These are phyloP conservation scores for Aproaerema taeniolella DNA, from an alignment of 2,888 invertebrate genomes.

Conservation along the genomic window DNA sequence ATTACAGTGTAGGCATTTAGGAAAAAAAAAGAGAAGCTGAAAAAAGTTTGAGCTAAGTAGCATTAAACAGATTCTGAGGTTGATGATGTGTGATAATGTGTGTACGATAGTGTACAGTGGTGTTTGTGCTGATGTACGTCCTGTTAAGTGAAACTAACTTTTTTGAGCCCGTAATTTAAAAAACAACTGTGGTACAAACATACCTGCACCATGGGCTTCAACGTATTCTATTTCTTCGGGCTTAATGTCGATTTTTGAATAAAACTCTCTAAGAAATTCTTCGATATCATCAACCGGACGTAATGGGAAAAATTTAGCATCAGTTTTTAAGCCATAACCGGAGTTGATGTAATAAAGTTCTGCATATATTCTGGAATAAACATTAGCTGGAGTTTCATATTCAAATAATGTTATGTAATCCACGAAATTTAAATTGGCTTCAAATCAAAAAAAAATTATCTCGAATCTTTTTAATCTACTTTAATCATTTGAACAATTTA, in stretches of 20 bases:
- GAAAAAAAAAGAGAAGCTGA: no score
- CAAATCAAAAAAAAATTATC: background rate
- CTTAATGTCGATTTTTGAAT: slow-evolving; percentile 78
- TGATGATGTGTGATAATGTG: no score
- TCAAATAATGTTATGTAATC: no score
- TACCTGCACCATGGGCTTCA: slow-evolving; percentile 88
- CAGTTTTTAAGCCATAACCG: slow-evolving; percentile 26
- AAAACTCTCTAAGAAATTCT: slow-evolving; percentile 73
- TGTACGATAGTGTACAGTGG: no score
- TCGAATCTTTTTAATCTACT: background rate
- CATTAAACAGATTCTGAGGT: no score
- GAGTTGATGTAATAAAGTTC: slow-evolving; percentile 41
- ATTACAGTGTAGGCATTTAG: no score
- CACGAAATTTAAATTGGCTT: no score
- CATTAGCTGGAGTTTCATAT: background rate
- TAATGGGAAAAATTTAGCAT: slow-evolving; percentile 30
- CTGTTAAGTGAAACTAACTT: background rate
- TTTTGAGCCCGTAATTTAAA: no score
- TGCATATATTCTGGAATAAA: slow-evolving; percentile 38
- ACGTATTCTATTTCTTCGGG: slow-evolving; percentile 84
- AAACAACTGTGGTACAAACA: background rate
- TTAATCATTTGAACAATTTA: background rate
- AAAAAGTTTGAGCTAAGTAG: no score
- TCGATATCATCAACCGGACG: slow-evolving; percentile 48
- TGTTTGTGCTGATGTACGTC: no score